Evolutionary conservation across 2,113 vertebrate genomes (phyloP).

Genomic region (Ivindomyrus marchei): DNA sequence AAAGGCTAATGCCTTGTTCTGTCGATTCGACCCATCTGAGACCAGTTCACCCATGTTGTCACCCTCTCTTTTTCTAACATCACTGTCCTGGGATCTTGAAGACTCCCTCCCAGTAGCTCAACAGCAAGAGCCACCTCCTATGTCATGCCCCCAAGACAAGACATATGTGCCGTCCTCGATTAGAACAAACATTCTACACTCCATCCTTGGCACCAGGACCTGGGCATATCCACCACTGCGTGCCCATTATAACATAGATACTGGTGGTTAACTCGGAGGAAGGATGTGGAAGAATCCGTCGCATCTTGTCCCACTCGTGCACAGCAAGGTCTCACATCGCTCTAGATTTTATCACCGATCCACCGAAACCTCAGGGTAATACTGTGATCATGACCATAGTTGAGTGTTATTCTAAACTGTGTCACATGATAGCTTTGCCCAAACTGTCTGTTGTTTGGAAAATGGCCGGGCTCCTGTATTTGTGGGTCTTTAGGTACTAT

Average conservation of each 20-base stretch:
- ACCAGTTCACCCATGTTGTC: neutral
- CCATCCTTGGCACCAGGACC: neutral
- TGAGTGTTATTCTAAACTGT: neutral
- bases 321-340: neutral
- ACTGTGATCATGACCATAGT: neutral
- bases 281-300: neutral
- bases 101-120: no score
- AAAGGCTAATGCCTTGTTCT: no score
- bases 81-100: no score
- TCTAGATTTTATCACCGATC: neutral
- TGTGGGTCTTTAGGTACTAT: neutral
- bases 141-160: neutral
- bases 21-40: no score
- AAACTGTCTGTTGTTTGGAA: neutral
- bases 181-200: neutral
- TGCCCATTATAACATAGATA: neutral
- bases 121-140: neutral
- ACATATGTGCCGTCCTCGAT: neutral
- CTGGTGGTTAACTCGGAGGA: neutral
- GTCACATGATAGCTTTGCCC: neutral
- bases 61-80: no score
- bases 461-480: neutral
- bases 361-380: neutral
- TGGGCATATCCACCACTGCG: neutral
- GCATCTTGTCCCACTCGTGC: neutral